Base-by-base conservation (phyloP, 2,888 invertebrate species). In the Drosophila recens region DNA sequence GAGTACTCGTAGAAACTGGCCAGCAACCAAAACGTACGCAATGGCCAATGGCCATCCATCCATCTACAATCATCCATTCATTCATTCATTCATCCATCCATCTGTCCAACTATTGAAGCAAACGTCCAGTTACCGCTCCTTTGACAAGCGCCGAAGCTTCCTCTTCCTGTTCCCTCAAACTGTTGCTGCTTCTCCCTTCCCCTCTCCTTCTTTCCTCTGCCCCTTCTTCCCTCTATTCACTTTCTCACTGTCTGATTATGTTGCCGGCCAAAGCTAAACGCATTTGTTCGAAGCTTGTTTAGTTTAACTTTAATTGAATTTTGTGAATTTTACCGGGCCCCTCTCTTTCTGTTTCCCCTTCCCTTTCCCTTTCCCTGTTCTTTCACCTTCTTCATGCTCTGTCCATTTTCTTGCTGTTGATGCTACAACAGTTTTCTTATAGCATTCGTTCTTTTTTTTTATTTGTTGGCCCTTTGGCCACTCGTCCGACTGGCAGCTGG, bases 251-350 rank as follows among this genome's bases (percentile, higher is more conserved):
- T 56, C 76, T 69, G 63, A 67, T 75, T 63, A 42, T 74, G 69
- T 56, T 72, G 73, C 61, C 23, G 59, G 61, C 67, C 72, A 74
- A 71, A 75, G 80, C 87, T 88, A 88, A 88, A 86, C 84, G 87
- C 89, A 87, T 88, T 86, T 88, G 89, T 88, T 87, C 88, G 75
- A 86, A 88, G 89, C 87, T 88, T 88, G 89, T 88, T 87, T 87
- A 88, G 87, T 87, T 87, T 87, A 88, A 87, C 89, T 87, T 87
- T 87, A 87, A 87, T 87, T 87, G 87, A 87, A 87, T 87, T 87
- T 88, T 86, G 78, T 80, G 83, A 87, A 88, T 88, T 88, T 87
- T 75, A 79, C 82, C 82, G 36, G 34, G 13, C 42, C 75, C 64
- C 36, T 13, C 36, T 13, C 36, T n/a, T 36, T 5, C 66, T 70